Evolutionary conservation across 2,113 vertebrate genomes (phyloP).

Genomic region (Phrynocephalus versicolor): DNA sequence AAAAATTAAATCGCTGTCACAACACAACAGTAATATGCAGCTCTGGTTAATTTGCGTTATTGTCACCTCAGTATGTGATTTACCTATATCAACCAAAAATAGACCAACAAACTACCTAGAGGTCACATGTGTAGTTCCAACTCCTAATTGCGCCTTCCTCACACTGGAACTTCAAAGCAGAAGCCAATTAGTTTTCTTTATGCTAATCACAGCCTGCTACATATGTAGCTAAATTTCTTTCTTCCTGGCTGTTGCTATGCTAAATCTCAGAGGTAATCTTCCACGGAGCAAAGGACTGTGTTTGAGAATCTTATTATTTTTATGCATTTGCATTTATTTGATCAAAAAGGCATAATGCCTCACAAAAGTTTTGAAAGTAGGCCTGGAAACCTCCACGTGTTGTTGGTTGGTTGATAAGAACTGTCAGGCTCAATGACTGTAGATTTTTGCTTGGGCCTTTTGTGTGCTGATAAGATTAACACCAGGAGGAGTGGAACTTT

Average conservation of each 20-base stretch:
- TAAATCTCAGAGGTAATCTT: constrained; percentile 5
- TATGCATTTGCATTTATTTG: constrained; percentile 1
- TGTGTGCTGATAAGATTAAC: background rate
- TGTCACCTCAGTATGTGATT: background rate
- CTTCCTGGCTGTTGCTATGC: background rate
- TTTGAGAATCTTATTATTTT: constrained; percentile 9
- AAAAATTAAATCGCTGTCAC: background rate
- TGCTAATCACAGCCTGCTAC: constrained; percentile 17
- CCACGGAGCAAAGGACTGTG: background rate
- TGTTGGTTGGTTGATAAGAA: background rate
- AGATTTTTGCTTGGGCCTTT: background rate
- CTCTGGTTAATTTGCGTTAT: background rate
- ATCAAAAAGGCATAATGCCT: constrained; percentile 1
- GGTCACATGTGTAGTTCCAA: background rate
- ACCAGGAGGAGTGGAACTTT: background rate
- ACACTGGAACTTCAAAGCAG: constrained; percentile 7
- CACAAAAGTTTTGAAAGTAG: background rate
- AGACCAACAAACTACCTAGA: background rate
- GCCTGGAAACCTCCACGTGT: background rate
- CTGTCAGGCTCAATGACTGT: background rate
- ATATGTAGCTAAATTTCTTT: constrained; percentile 7
- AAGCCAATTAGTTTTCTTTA: constrained; percentile 11
- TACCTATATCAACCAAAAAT: background rate
- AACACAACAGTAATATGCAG: background rate
- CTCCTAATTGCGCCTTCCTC: constrained; percentile 3